Evolutionary conservation across 2,888 invertebrate species (phyloP).

Genomic region (Eupeodes luniger): DNA sequence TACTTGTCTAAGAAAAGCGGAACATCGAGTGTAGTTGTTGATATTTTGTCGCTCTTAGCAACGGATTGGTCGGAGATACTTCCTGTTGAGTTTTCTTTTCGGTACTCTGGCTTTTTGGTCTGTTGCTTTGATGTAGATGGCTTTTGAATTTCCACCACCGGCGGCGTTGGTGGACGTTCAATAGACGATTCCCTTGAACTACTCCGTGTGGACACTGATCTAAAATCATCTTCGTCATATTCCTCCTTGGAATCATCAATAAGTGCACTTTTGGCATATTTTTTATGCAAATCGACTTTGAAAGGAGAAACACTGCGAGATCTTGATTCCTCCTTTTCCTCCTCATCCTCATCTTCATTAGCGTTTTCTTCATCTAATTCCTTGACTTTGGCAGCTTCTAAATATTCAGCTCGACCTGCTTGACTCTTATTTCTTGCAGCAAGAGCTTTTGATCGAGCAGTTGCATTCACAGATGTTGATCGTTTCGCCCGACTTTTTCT

Average conservation of each 20-base stretch:
- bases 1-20: constrained; percentile 85
- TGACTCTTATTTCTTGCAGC: constrained; percentile 46
- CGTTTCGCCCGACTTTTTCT: constrained; percentile 75
- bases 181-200: constrained; percentile 73
- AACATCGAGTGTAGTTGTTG: constrained; percentile 79
- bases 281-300: constrained; percentile 84
- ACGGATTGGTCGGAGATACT: constrained; percentile 55
- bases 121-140: constrained; percentile 65
- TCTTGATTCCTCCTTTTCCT: constrained; percentile 78
- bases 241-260: constrained; percentile 81
- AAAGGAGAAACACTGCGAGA: constrained; percentile 83
- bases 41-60: constrained; percentile 48
- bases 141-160: constrained; percentile 59
- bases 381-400: constrained; percentile 27
- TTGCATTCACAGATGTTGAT: not conserved
- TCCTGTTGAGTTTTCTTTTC: constrained; percentile 57
- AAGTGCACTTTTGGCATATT: constrained; percentile 84
- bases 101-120: constrained; percentile 66
- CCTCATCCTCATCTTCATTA: constrained; percentile 78
- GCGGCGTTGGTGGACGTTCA: constrained; percentile 49
- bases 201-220: constrained; percentile 81
- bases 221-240: constrained; percentile 80
- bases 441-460: constrained; percentile 48
- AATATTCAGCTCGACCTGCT: constrained; percentile 3
- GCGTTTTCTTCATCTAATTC: constrained; percentile 39